Base-by-base conservation (phyloP, 1,140 invertebrate species). In the Drosophila carrolli region DNA sequence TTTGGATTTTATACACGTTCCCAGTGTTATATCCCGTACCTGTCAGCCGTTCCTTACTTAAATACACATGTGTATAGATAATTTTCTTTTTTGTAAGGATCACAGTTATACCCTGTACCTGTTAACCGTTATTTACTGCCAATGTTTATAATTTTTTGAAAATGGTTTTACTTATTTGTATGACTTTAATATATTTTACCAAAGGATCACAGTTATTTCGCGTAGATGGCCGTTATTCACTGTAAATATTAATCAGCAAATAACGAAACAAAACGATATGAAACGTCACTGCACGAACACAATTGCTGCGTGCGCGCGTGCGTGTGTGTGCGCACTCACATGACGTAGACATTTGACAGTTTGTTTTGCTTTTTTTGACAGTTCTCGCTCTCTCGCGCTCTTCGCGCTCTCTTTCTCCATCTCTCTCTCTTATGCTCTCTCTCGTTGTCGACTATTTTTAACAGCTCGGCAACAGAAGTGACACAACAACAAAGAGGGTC, bases 401-500 rank as follows among this genome's bases (percentile, higher is more conserved):
- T 14, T 4, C 10, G 3, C 14, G 32, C 8, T 16, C 43, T 29
- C 1, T 11, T 23, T 6, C 8, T 13, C 13, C 14, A 7, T 0
- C 23, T 48, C 62, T 27, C 29, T 44, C 2, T 27, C n/a, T 23
- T 16, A 19, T n/a, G 37, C 40, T 35, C 60, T 32, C 10, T 32
- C 37, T 51, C 10, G 2, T 11, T 23, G 8, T 41, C 37, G 51
- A 23, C 65, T 75, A 75, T 75, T 75, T 75, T 63, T 74, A 75
- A 63, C 70, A 75, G 72, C 70, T 56, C 72, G 41, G 46, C 50
- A 61, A 75, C 63, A 70, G 29, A 38, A 16, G 8, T 6, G 35
- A 55, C 29, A 46, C 10, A 35, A 46, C 37, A 9, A 55, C 16
- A 71, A 38, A 23, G 10, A 61, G 60, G 60, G 55, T 48, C 60